Base-by-base conservation (phyloP, 2,113 vertebrate species). In the Leptodactylus fuscus region DNA sequence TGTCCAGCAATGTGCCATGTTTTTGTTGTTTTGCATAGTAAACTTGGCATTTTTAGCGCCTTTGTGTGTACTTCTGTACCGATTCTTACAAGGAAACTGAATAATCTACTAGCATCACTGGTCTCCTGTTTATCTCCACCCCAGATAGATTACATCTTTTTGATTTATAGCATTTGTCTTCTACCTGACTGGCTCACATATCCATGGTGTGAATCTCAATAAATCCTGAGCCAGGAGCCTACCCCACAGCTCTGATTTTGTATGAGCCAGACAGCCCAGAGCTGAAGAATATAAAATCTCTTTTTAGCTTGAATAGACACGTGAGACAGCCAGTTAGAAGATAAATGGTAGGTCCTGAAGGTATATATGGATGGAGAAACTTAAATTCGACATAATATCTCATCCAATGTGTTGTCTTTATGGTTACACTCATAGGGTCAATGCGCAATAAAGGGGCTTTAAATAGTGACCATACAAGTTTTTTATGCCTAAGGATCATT, bases 221-320 rank as follows among this genome's bases (percentile, higher is more conserved):
- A 62, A 41, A 62, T 62, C 12, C n/a, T 44, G n/a, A 41, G 24
- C 77, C 24, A 27, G 34, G 34, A 80, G 53, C 77, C 36, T 62
- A 60, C 36, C 53, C 34, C 36, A 60, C 36, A 53, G 38, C 77
- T 62, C 77, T 62, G 36, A 29, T 62, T 62, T 44, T 62, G 44
- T 80, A 60, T 27, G 62, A 62, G 53, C 36, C 34, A 55, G 55
- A 18, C 34, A 44, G 77, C 53, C 77, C 77, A 58, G 16, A 80
- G 77, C 77, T 60, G 32, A 80, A 80, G 77, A 41, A 80, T 36
- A 80, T 80, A 80, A 41, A 80, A 80, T 80, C 77, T 80, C 36
- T 44, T 60, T 80, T 80, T 80, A 62, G 53, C 77, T 80, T 80
- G 53, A 80, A 62, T 62, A 60, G 77, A 34, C 77, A 80, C 8